These are phyloP conservation scores for Propithecus perrieri DNA, from an alignment of 2,797 vertebrate genomes.

Conservation along the genomic window DNA sequence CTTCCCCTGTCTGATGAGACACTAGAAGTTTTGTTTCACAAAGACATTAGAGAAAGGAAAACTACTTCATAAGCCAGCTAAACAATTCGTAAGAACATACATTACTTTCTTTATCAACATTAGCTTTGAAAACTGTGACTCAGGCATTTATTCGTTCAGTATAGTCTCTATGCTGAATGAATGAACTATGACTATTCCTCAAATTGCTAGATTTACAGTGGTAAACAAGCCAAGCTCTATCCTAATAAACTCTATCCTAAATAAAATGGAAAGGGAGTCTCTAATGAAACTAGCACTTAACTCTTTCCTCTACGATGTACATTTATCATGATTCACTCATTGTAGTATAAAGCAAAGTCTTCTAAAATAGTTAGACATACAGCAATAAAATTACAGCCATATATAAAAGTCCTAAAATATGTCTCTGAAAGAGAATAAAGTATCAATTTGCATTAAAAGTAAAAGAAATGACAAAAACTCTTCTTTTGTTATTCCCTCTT, in stretches of 20 bases:
- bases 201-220: neutral
- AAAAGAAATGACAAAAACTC: neutral
- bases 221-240: neutral
- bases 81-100: neutral
- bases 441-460: constrained; percentile 48
- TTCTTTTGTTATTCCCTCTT: neutral
- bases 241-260: neutral
- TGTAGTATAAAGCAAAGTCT: neutral
- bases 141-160: neutral
- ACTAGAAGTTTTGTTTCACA: constrained; percentile 76
- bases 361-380: neutral
- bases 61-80: constrained; percentile 3
- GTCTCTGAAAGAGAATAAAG: constrained; percentile 36
- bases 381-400: constrained; percentile 34
- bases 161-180: neutral
- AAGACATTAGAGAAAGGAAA: constrained; percentile 58
- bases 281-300: neutral
- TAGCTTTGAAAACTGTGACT: constrained; percentile 17
- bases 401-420: constrained; percentile 16
- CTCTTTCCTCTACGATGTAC: neutral
- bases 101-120: neutral
- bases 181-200: neutral
- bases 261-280: neutral
- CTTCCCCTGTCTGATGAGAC: constrained; percentile 84
- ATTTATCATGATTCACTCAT: neutral